These are phyloP conservation scores for Chaetoderma sp. DNA, from an alignment of 2,888 invertebrate species.

Conservation along the genomic window DNA sequence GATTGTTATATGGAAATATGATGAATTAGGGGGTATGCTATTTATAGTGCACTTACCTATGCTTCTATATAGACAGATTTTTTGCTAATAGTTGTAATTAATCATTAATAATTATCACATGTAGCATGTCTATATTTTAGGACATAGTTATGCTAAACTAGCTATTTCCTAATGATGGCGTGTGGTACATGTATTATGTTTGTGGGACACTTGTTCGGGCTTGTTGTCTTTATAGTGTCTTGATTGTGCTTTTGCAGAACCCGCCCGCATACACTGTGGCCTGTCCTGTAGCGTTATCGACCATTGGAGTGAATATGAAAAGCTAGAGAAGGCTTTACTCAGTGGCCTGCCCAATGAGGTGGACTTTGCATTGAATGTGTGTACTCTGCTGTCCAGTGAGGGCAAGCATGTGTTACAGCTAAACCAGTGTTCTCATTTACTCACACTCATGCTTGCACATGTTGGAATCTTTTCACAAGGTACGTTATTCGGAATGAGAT, in stretches of 20 bases:
- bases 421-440: constrained; percentile 85
- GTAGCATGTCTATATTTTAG: no score
- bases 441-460: constrained; percentile 92
- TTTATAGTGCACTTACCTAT: no score
- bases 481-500: constrained; percentile 70
- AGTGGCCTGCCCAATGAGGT: constrained; percentile 99
- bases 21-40: no score
- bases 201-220: no score
- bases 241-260: not conserved
- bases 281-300: constrained; percentile 76
- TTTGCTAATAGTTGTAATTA: no score
- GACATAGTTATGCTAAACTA: no score
- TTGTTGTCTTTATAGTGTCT: not conserved
- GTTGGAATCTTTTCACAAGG: constrained; percentile 92
- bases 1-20: no score
- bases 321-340: constrained; percentile 88
- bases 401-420: constrained; percentile 89
- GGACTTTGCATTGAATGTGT: constrained; percentile 97
- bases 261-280: constrained; percentile 67
- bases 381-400: constrained; percentile 94
- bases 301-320: constrained; percentile 80
- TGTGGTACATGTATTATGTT: no score
- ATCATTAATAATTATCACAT: no score
- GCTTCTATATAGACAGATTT: no score
- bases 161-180: no score